phyloP scores from a whole-genome alignment of 2,888 invertebrate genomes.

The Rhagophthalmus giganteus region DNA sequence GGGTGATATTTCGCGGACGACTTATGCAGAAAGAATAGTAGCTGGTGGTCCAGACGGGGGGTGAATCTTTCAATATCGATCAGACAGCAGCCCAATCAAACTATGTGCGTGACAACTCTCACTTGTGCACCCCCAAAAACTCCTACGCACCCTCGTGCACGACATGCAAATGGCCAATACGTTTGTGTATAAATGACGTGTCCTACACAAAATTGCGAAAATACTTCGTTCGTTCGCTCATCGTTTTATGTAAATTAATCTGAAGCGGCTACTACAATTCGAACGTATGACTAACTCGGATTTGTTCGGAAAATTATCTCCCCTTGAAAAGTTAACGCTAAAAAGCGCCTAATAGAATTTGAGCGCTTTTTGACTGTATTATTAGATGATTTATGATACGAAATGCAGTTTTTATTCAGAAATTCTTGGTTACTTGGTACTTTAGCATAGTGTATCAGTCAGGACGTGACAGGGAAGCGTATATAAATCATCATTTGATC shows the following conservation, averaged over 20 bases:
- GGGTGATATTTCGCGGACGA: constrained; percentile 25
- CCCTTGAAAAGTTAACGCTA: constrained; percentile 47
- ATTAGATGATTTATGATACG: constrained; percentile 52
- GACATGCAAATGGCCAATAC: constrained; percentile 25
- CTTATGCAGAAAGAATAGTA: constrained; percentile 50
- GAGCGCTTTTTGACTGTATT: constrained; percentile 53
- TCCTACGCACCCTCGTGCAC: constrained; percentile 16
- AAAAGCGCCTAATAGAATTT: constrained; percentile 52
- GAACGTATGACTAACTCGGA: too few relatives aligned
- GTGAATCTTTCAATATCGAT: constrained; percentile 56
- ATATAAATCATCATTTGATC: constrained; percentile 56
- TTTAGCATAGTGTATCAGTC: constrained; percentile 55
- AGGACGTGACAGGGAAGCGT: constrained; percentile 46
- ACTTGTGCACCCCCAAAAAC: constrained; percentile 20
- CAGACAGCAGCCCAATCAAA: constrained; percentile 56
- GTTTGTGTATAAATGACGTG: constrained; percentile 10
- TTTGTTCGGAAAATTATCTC: not conserved
- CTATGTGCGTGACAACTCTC: constrained; percentile 54
- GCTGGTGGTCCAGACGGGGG: constrained; percentile 51
- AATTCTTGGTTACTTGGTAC: constrained; percentile 46
- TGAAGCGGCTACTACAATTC: too few relatives aligned
- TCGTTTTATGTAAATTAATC: too few relatives aligned
- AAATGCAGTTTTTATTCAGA: constrained; percentile 48
- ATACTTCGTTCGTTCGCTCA: too few relatives aligned
- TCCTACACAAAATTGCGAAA: not conserved